Base-by-base conservation (phyloP, 2,113 vertebrate species). In the Chitala chitala region DNA sequence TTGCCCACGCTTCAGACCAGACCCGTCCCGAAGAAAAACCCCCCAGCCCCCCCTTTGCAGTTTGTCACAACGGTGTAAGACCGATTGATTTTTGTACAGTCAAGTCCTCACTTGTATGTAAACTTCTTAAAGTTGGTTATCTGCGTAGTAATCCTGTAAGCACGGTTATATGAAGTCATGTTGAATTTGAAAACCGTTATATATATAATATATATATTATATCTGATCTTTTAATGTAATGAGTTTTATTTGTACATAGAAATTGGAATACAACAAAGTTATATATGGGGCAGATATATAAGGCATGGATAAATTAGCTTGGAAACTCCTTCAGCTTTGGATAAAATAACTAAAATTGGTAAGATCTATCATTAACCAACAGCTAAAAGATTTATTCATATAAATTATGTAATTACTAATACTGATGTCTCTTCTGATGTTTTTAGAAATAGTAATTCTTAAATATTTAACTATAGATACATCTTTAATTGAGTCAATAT, bases 261-360 rank as follows among this genome's bases (percentile, higher is more conserved):
- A 58, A 72, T 15, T 55, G 29, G n/a, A 72, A 72, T 22, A 55
- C 42, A n/a, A 56, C 36, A n/a, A 29, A 36, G 48, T 31, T 55
- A 55, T 33, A 38, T 24, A n/a, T 54, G 36, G 22, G 6, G 40
- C 33, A 58, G 53, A 72, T n/a, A 56, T 58, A 44, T 4, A 58
- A 10, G 12, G 53, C 55, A 20, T 15, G 53, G 70, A 72, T 38
- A 74, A 26, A 74, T 64, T 74, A 50, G 48, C 40, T 51, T 38
- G 22, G 72, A 73, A 22, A 73, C 29, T 42, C 56, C 40, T 73
- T 73, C 24, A 48, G 72, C 22, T 61, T 73, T 31, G 36, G 46
- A 36, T 36, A 66, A 55, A 66, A 65, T 74, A 29, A 74, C 44
- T 61, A 74, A 74, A 74, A 53, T 66, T 40, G 38, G 61, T 74